Evolutionary conservation across 1,140 invertebrate genomes (phyloP), one percentile per base, ranked within the genome.

Genomic region (Euwallacea similis): DNA sequence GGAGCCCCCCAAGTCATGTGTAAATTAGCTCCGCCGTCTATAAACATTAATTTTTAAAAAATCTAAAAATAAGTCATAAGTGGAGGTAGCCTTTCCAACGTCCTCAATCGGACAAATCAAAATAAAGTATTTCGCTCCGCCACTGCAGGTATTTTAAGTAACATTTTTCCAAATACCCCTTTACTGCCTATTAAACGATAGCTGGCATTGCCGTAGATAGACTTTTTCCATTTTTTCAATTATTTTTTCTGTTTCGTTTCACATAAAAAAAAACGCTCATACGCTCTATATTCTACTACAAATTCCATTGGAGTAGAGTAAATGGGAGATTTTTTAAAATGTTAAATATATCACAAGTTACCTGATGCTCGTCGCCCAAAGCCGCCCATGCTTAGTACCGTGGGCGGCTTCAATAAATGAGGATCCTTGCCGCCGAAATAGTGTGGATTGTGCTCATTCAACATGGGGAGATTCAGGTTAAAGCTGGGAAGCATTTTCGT

Each of bases 351-450:
- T 16, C 9, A 56, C 11, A 44, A 59, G 58, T 64, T 61, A 78
- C 78, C 78, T 66, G 95, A 98, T 59, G 96, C 96, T 77, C 96
- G 88, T 64, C 96, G 86, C 53, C 93, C 94, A 84, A 97, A 93
- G 58, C 90, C 88, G 72, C 91, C 90, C 75, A 91, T 91, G 69
- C 91, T 93, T 88, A 96, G 90, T 8, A 93, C 90, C 63, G 90
- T 89, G 2, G 95, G 95, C 47, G 95, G 95, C 81, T 97, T 96
- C 47, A 98, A 83, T 73, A 98, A 85, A 83, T 98, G 93, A 77
- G 96, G 94, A 84, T 98, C 94, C 80, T 97, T 96, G 68, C 95
- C 91, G 77, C 91, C 91, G 81, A 94, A 93, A 83, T 93, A 93
- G 76, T 93, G 90, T 7, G 90, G 90, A 53, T 89, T 89, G 72